Evolutionary conservation across 2,888 invertebrate species (phyloP).

Genomic region (Chromoteleia sp.): DNA sequence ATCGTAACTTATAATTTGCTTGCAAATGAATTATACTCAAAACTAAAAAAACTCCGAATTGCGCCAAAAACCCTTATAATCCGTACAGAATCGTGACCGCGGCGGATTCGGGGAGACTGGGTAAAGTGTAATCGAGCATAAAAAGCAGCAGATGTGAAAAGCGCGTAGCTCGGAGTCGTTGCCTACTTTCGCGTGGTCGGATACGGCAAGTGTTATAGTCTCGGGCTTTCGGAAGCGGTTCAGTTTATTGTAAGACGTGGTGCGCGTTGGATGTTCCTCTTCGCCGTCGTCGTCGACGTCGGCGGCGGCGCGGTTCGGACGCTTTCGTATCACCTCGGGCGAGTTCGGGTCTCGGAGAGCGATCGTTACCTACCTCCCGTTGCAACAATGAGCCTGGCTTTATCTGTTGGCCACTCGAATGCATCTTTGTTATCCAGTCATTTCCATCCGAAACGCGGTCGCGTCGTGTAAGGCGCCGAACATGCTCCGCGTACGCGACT

Average conservation of each 20-base stretch:
- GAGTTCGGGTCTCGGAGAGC: slow-evolving; percentile 44
- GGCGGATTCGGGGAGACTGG: slow-evolving; percentile 3
- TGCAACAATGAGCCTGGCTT: slow-evolving; percentile 64
- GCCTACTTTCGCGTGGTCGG: slow-evolving; percentile 41
- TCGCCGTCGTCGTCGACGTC: slow-evolving; percentile 59
- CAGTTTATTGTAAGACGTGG: slow-evolving; percentile 56
- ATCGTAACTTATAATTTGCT: too few relatives aligned
- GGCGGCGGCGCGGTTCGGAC: slow-evolving; percentile 63
- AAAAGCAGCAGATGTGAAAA: slow-evolving; percentile 42
- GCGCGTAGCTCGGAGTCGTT: slow-evolving; percentile 10
- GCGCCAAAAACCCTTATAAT: slow-evolving; percentile 14
- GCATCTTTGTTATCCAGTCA: slow-evolving; percentile 65
- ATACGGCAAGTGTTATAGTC: slow-evolving; percentile 1
- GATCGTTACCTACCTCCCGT: slow-evolving; percentile 66
- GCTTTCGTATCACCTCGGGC: slow-evolving; percentile 45
- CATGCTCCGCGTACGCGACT: slow-evolving; percentile 10
- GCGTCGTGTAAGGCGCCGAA: slow-evolving; percentile 36
- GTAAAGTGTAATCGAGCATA: slow-evolving; percentile 35
- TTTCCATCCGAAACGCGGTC: slow-evolving; percentile 48
- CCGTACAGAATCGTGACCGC: slow-evolving; percentile 5
- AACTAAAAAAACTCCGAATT: too few relatives aligned
- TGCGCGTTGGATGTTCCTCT: slow-evolving; percentile 55
- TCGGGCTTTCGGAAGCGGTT: neutral
- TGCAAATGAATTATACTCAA: too few relatives aligned
- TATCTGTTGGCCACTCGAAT: slow-evolving; percentile 50